Evolutionary conservation across 2,797 vertebrate species (phyloP).

Genomic region (Cichlasoma orientale): DNA sequence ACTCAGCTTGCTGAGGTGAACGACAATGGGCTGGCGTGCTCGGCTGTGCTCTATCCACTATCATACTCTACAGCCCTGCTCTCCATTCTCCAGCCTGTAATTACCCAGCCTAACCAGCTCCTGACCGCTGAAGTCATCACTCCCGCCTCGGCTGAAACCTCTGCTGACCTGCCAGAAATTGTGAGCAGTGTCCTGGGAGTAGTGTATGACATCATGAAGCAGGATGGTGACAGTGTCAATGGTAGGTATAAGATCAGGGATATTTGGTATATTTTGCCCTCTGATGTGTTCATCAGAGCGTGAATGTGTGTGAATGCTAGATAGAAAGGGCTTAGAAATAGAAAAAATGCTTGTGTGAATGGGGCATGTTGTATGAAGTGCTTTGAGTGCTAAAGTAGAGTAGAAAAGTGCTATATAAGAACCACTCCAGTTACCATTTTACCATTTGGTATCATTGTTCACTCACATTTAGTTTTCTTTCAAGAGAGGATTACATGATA

Average conservation of each 20-base stretch:
- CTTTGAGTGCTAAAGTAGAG: no score
- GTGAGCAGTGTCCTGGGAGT: constrained; percentile 82
- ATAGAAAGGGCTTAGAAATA: no score
- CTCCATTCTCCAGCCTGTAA: constrained; percentile 76
- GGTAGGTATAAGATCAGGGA: constrained; percentile 44
- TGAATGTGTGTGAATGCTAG: no score
- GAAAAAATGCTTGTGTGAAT: no score
- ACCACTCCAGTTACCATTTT: no score
- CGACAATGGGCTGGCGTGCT: constrained; percentile 67
- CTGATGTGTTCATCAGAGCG: no score
- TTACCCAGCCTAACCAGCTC: constrained; percentile 38
- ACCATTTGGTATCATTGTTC: background rate
- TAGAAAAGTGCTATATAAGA: no score
- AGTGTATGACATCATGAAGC: constrained; percentile 67
- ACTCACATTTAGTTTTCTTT: background rate
- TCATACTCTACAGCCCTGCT: constrained; percentile 83
- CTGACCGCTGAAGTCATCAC: constrained; percentile 34
- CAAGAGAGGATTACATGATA: background rate
- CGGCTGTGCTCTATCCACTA: constrained; percentile 86
- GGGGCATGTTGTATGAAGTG: no score
- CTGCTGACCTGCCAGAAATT: constrained; percentile 79
- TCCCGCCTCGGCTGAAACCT: constrained; percentile 50
- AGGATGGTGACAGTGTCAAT: constrained; percentile 46
- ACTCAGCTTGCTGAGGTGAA: constrained; percentile 84
- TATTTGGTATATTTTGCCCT: background rate